Percentiles rank a stretch among this genome's conserved stretches.
phyloP scores from a whole-genome alignment of 2,113 vertebrate species.

The Ophthalmolycus amberensis region DNA sequence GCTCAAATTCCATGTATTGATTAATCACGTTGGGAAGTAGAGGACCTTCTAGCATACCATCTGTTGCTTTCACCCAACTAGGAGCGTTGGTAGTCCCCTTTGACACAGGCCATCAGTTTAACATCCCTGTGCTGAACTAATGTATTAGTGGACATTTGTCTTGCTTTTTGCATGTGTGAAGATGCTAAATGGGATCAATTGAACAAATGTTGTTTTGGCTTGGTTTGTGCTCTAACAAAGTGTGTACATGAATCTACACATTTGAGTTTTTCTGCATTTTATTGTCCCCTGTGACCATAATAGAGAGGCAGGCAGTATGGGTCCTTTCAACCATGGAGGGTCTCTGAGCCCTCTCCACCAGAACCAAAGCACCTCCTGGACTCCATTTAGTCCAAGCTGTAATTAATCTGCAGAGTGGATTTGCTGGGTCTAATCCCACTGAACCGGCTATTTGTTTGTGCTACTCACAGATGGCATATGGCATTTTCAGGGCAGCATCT shows the following conservation, averaged over 20 bases:
- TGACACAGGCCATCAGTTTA: slow-evolving; percentile 7
- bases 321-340: not conserved
- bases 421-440: slow-evolving; percentile 64
- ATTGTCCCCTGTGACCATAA: not conserved
- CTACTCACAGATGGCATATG: slow-evolving; percentile 57
- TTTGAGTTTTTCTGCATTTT: slow-evolving; percentile 7
- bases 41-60: slow-evolving; percentile 51
- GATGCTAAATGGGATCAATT: not conserved
- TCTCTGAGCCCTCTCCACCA: slow-evolving; percentile 18
- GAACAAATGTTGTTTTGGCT: not conserved
- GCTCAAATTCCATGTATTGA: slow-evolving; percentile 63
- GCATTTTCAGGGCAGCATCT: slow-evolving; percentile 59
- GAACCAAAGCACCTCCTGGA: slow-evolving; percentile 62
- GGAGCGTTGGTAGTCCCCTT: not conserved
- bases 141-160: no score
- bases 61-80: slow-evolving; percentile 35
- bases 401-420: slow-evolving; percentile 69
- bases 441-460: slow-evolving; percentile 54
- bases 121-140: not conserved
- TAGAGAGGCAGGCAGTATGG: not conserved
- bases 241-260: slow-evolving; percentile 10
- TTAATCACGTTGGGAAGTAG: slow-evolving; percentile 44
- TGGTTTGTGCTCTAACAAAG: slow-evolving; percentile 12
- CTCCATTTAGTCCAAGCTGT: slow-evolving; percentile 46
- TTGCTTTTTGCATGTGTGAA: not conserved